Percentiles rank a stretch among this genome's conserved stretches.
These are phyloP conservation scores for Choreutis nemorana DNA, from an alignment of 2,888 invertebrate species.

Conservation along the genomic window DNA sequence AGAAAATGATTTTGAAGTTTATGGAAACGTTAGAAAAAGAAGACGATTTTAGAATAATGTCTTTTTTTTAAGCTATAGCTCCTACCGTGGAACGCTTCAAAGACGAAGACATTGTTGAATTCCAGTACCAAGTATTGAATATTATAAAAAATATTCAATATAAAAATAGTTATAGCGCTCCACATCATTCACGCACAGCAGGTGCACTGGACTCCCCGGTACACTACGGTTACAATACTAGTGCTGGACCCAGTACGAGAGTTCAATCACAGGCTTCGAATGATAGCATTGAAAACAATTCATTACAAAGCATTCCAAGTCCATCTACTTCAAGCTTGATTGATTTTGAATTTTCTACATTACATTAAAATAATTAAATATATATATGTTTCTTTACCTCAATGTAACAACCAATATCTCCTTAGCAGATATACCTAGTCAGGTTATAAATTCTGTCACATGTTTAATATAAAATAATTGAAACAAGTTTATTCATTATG, in stretches of 20 bases:
- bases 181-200: slow-evolving; percentile 3
- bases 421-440: slow-evolving; percentile 8
- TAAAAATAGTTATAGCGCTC: slow-evolving; percentile 11
- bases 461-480: too few species aligned
- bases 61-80: too few species aligned
- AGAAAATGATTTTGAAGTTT: slow-evolving; percentile 15
- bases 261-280: slow-evolving; percentile 9
- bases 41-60: slow-evolving; percentile 15
- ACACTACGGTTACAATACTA: slow-evolving; percentile 13
- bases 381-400: slow-evolving; percentile 10
- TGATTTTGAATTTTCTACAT: not conserved
- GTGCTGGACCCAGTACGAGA: slow-evolving; percentile 13
- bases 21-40: slow-evolving; percentile 16
- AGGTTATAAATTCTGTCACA: too few species aligned
- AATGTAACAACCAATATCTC: slow-evolving; percentile 12
- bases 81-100: slow-evolving; percentile 15
- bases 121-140: slow-evolving; percentile 15
- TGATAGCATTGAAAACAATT: slow-evolving; percentile 8
- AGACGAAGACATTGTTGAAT: slow-evolving; percentile 17
- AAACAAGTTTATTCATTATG: too few species aligned
- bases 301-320: slow-evolving; percentile 9
- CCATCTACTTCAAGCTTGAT: slow-evolving; percentile 5
- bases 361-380: slow-evolving; percentile 5
- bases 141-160: slow-evolving; percentile 12
- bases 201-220: not conserved